Conservation (phyloP, 2,888 invertebrate genomes). For the Meandrusa payeni region DNA sequence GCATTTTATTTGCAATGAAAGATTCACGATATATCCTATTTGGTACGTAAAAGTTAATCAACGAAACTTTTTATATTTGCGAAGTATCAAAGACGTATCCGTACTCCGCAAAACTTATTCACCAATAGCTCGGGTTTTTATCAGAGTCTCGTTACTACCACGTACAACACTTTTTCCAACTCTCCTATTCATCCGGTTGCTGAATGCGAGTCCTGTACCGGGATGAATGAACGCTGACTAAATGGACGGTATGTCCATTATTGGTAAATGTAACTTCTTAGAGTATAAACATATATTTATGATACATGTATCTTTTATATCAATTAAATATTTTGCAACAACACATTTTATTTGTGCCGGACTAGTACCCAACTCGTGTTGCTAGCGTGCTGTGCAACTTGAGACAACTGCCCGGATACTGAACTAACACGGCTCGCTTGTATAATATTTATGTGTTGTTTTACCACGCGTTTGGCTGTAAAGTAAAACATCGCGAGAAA, state of each 20-base stretch:
- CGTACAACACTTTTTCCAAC: slow-evolving; percentile 43
- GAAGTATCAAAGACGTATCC: slow-evolving; percentile 61
- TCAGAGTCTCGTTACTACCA: slow-evolving; percentile 40
- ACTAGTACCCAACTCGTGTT: too few relatives aligned
- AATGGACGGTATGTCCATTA: slow-evolving; percentile 26
- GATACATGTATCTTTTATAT: too few relatives aligned
- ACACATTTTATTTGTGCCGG: too few relatives aligned
- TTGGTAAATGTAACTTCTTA: slow-evolving; percentile 29
- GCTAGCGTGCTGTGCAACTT: too few relatives aligned
- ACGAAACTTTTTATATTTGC: slow-evolving; percentile 62
- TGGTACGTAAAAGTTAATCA: slow-evolving; percentile 63
- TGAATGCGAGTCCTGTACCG: slow-evolving; percentile 34
- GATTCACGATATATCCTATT: neutral
- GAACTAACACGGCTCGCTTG: too few relatives aligned
- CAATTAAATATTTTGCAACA: too few relatives aligned
- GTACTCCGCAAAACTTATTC: slow-evolving; percentile 56
- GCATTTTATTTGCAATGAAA: slow-evolving; percentile 9
- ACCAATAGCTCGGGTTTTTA: slow-evolving; percentile 40
- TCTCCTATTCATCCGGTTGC: slow-evolving; percentile 42
- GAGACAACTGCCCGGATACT: too few relatives aligned
- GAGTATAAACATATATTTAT: too few relatives aligned
- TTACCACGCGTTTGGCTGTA: too few relatives aligned
- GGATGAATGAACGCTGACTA: slow-evolving; percentile 29
- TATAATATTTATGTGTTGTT: too few relatives aligned
- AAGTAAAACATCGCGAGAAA: too few relatives aligned